phyloP scores from a whole-genome alignment of 2,797 vertebrate species.

The Alcedo atthis region DNA sequence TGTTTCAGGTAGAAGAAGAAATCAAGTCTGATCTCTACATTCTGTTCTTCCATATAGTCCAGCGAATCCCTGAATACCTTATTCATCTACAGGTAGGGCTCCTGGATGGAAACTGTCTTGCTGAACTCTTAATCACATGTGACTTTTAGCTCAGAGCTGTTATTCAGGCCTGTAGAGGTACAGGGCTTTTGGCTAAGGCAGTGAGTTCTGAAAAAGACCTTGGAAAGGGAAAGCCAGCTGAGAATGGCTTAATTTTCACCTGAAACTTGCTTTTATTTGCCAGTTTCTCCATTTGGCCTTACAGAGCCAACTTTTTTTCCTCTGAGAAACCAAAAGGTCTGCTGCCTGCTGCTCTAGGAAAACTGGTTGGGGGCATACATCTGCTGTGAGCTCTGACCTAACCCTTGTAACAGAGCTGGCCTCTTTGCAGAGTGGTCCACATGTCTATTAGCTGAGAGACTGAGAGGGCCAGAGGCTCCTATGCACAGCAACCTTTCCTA shows the following conservation, averaged over 20 bases:
- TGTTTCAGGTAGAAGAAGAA: conserved; percentile 86
- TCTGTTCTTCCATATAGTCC: conserved; percentile 94
- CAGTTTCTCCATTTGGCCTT: not conserved
- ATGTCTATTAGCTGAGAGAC: not conserved
- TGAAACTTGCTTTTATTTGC: not conserved
- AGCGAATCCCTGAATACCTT: conserved; percentile 94
- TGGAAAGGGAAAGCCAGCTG: not conserved
- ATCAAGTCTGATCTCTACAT: conserved; percentile 90
- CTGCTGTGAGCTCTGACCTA: not conserved
- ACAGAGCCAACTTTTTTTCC: not conserved
- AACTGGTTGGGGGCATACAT: not conserved
- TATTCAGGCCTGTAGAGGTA: not conserved
- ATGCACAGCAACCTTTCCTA: not conserved
- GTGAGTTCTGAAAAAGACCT: not conserved
- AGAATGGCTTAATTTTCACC: not conserved
- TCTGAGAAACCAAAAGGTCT: not conserved
- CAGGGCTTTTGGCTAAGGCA: not conserved
- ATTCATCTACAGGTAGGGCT: conserved; percentile 89
- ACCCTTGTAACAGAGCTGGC: not conserved
- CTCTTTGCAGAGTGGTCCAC: not conserved
- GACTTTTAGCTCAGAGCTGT: not conserved
- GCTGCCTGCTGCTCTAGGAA: not conserved
- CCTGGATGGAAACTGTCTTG: not conserved
- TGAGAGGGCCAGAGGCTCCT: not conserved
- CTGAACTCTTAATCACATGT: not conserved